Conservation (phyloP, 2,797 vertebrate species). For the Chelidonichthys spinosus region DNA sequence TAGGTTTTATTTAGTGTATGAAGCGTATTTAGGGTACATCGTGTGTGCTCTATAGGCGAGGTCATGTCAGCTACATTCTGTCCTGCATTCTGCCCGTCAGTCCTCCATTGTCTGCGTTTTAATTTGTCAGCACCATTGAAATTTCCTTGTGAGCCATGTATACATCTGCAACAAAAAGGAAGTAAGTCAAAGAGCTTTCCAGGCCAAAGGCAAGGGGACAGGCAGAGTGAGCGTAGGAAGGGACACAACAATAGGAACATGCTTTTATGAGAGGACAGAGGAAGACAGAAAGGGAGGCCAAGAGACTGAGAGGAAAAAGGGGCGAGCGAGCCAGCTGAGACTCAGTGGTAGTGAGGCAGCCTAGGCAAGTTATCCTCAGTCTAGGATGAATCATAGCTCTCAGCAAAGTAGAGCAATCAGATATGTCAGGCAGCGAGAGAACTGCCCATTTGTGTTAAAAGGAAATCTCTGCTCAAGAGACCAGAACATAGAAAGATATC, state of each 20-base stretch:
- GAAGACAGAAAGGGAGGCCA: slow-evolving; percentile 23
- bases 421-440: slow-evolving; percentile 75
- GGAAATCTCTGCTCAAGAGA: slow-evolving; percentile 69
- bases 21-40: slow-evolving; percentile 4
- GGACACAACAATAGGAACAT: slow-evolving; percentile 43
- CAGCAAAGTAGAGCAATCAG: slow-evolving; percentile 78
- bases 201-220: slow-evolving; percentile 41
- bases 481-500: slow-evolving; percentile 59
- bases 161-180: slow-evolving; percentile 33
- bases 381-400: slow-evolving; percentile 81
- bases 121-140: slow-evolving; percentile 9
- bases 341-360: slow-evolving; percentile 56
- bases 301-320: slow-evolving; percentile 6
- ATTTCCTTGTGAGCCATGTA: neutral
- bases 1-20: slow-evolving; percentile 24
- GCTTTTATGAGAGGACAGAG: slow-evolving; percentile 35
- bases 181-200: slow-evolving; percentile 39
- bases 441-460: slow-evolving; percentile 75
- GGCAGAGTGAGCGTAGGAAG: slow-evolving; percentile 26
- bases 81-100: neutral
- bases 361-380: slow-evolving; percentile 71
- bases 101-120: neutral
- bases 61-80: slow-evolving; percentile 7
- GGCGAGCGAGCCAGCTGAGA: slow-evolving; percentile 30
- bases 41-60: neutral